Conservation (phyloP, 2,113 vertebrate species). For the Brachionichthys hirsutus region DNA sequence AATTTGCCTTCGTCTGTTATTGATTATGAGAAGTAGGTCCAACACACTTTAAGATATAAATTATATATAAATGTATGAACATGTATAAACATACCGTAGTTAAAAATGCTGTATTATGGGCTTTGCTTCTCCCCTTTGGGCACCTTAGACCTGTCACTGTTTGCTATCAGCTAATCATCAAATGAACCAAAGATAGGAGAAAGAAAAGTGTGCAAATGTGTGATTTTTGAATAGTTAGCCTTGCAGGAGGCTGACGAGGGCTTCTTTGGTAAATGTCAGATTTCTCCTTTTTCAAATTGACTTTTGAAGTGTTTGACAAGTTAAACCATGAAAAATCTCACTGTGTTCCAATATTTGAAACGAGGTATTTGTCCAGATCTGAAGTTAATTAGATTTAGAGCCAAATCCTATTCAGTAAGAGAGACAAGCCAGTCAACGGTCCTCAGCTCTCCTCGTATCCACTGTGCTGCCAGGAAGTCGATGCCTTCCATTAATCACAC, state of each 20-base stretch:
- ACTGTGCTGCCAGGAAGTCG: slow-evolving; percentile 22
- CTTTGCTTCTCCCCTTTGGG: background rate
- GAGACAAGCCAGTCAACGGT: slow-evolving; percentile 28
- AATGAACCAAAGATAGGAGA: too few relatives aligned
- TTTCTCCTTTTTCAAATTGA: too few relatives aligned
- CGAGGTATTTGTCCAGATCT: slow-evolving; percentile 28
- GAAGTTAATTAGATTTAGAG: slow-evolving; percentile 42
- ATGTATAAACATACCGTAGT: too few relatives aligned
- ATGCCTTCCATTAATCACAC: slow-evolving; percentile 33
- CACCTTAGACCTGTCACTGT: background rate
- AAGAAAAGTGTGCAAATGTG: background rate
- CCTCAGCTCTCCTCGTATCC: slow-evolving; percentile 24
- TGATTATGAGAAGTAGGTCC: slow-evolving; percentile 1
- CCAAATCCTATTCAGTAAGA: slow-evolving; percentile 22
- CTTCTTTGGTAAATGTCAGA: too few relatives aligned
- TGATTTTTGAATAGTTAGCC: background rate
- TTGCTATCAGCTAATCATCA: background rate
- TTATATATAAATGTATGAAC: too few relatives aligned
- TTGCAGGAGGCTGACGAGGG: background rate
- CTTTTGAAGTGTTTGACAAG: too few relatives aligned
- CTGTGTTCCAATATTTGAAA: slow-evolving; percentile 34
- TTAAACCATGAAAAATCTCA: slow-evolving; percentile 3
- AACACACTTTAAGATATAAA: background rate
- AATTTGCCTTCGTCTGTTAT: background rate
- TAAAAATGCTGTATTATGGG: too few relatives aligned